Evolutionary conservation across 1,140 invertebrate genomes (phyloP).

Genomic region (Macrosteles quadrilineatus): DNA sequence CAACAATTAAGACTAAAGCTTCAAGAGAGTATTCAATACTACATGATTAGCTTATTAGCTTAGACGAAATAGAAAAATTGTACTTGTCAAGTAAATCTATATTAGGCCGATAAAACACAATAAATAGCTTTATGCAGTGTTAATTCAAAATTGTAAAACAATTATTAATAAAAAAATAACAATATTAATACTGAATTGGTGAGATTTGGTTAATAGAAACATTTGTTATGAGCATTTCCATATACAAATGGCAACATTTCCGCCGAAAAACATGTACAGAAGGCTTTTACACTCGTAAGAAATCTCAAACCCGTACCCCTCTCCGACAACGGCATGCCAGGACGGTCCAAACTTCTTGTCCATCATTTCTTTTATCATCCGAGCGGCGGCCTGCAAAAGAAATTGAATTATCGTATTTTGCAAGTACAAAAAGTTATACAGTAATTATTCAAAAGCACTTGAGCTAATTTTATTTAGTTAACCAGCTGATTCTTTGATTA

Average conservation of each 20-base stretch:
- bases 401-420: too few species aligned
- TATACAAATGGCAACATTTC: slow-evolving; percentile 83
- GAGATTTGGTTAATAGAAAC: background rate
- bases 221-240: slow-evolving; percentile 77
- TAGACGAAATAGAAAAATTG: too few species aligned
- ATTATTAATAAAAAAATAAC: background rate
- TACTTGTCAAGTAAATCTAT: too few species aligned
- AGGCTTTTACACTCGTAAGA: slow-evolving; percentile 88
- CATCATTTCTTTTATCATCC: slow-evolving; percentile 89
- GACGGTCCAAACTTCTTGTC: slow-evolving; percentile 93
- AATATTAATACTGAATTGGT: slow-evolving; percentile 24
- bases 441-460: background rate
- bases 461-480: slow-evolving; percentile 1
- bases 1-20: too few species aligned
- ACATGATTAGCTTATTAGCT: too few species aligned
- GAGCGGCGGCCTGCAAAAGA: slow-evolving; percentile 66
- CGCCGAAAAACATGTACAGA: slow-evolving; percentile 90
- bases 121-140: too few species aligned
- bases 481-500: too few species aligned
- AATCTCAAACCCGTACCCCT: slow-evolving; percentile 91
- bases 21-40: too few species aligned
- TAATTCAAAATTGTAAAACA: too few species aligned
- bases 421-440: slow-evolving; percentile 20
- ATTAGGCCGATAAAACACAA: too few species aligned
- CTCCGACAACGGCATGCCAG: slow-evolving; percentile 92